Percentiles rank a stretch among this genome's conserved stretches.
Evolutionary conservation across 2,797 vertebrate species (phyloP).

Genomic region (Enteromius argenteus): DNA sequence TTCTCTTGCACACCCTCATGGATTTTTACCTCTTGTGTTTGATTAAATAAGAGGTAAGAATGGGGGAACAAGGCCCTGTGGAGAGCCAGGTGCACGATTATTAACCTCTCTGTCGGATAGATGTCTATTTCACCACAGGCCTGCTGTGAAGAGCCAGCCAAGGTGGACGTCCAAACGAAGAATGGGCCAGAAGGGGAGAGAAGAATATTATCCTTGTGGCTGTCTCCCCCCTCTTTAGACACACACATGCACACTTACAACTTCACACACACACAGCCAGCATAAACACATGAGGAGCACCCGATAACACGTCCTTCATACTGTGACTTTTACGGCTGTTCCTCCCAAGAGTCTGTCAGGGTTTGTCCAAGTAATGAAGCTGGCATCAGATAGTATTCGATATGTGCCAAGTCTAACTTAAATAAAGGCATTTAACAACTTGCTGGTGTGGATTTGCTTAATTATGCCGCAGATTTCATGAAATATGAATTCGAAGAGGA

Average conservation of each 20-base stretch:
- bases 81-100: conserved; percentile 74
- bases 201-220: conserved; percentile 8
- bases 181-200: conserved; percentile 21
- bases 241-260: conserved; percentile 6
- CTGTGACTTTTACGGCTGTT: neutral
- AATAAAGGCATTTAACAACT: conserved; percentile 21
- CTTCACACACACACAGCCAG: neutral
- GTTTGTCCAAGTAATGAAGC: conserved; percentile 19
- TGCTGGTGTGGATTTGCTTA: conserved; percentile 5
- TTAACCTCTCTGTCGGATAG: conserved; percentile 77
- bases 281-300: neutral
- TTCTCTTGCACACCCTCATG: conserved; percentile 20
- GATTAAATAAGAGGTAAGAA: conserved; percentile 74
- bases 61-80: conserved; percentile 64
- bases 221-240: neutral
- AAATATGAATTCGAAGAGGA: conserved; percentile 23
- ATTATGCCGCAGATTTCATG: conserved; percentile 22
- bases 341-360: conserved; percentile 2
- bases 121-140: conserved; percentile 69
- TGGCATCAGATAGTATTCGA: conserved; percentile 3
- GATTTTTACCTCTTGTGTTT: conserved; percentile 65
- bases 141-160: conserved; percentile 60
- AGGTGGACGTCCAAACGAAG: conserved; percentile 61
- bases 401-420: conserved; percentile 14
- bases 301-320: conserved; percentile 18